Evolutionary conservation across 2,113 vertebrate species (phyloP), one percentile per base, ranked within the genome.

Genomic region (Maccullochella peelii): DNA sequence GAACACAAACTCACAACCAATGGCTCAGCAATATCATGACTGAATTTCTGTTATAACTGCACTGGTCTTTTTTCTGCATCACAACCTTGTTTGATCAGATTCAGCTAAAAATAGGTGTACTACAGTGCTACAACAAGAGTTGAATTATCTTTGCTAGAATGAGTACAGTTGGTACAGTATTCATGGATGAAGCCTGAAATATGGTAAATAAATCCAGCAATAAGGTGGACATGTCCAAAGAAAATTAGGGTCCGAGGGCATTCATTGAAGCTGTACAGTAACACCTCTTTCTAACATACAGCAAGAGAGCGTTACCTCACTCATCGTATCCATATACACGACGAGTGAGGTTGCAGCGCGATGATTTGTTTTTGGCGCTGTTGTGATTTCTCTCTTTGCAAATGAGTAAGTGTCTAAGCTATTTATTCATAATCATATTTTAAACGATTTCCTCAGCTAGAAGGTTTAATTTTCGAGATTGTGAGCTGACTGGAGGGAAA

Each of bases 81-180:
- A 27, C 47, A 50, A 70, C 63, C 71, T 66, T 83, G 58, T 75
- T 44, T 84, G 57, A 68, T 63, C 27, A 57, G 21, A 73, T 72
- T 36, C 20, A 42, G 71, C 54, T 88, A 73, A 57, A 83, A 86
- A 80, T 58, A 73, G 40, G 6, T 42, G 11, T 16, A 50, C 6
- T 63, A 65, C 82, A 73, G 62, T 18, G 65, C 4, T 20, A 47
- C 15, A 67, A 42, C 30, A 58, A 49, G 1, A 70, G 40, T 2
- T 58, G 55, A 38, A 66, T 14, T 21, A 36, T 55, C 25, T 33
- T 71, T 1, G 33, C 16, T 12, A 38, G 27, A 20, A 42, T 12
- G 16, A 76, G 21, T 84, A 49, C 50, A 66, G 40, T 11, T 11
- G 15, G 55, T 6, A 47, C 10, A 79, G 25, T 63, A 23, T 55